Evolutionary conservation across 2,888 invertebrate species (phyloP), one percentile per base, ranked within the genome.

Genomic region (Eledona agricola): DNA sequence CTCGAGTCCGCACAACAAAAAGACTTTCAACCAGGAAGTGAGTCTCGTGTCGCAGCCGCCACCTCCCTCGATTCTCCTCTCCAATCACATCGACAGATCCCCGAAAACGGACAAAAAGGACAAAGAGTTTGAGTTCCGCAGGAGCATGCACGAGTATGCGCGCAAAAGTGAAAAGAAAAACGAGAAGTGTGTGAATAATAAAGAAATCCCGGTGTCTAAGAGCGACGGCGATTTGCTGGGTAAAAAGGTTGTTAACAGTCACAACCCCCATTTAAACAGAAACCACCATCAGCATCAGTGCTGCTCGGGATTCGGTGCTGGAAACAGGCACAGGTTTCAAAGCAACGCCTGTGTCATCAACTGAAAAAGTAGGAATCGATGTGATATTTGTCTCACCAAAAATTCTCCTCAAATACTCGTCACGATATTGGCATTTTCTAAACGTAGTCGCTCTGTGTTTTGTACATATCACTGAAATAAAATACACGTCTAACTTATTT

Each of bases 291-390:
- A 71, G 1, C 74, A 76, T 25, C 80, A 79, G 22, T 81, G 81
- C 52, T 81, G 80, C 66, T 77, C 80, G 0, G 77, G 79, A 3
- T 81, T 81, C 56, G 73, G 68, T 3, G 34, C 74, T 1, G 75
- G 77, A 37, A 60, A 61, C 9, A 79, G 78, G 60, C 67, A 72
- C 26, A 72, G 76, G 31, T 73, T 77, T 63, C 78, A 78, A 28
- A 75, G 74, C 47, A 78, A 77, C 58, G 73, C 75, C 12, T 81
- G 81, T 65, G 63, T 46, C 52, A 65, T 79, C 55, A 72, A 72
- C 60, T 78, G 72, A 62, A 10, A 49, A 19, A n/a, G 10, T 12
- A 7, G 6, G 16, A n/a, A 5, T 19, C n/a, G n/a, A 19, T 19
- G 20, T 19, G 20, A 19, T 19, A 19, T 4, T 19, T 19, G 4